Base-by-base conservation (phyloP, 2,797 vertebrate genomes). In the Rhincodon typus region DNA sequence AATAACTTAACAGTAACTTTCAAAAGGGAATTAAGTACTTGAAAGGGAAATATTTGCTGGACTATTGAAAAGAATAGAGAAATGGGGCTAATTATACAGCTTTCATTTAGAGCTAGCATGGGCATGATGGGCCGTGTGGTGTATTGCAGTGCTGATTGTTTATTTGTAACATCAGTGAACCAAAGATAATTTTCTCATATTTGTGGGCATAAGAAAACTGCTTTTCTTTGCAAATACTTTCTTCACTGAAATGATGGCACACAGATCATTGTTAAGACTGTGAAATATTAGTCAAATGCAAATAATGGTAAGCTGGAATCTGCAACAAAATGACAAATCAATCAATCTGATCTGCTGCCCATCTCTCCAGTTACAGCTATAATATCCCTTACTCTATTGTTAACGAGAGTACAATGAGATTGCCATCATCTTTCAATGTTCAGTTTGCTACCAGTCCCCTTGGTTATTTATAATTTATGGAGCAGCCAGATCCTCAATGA, bases 371-470 rank as follows among this genome's bases (percentile, higher is more conserved):
- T 50, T 72, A 34, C 70, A 95, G 46, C 25, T 27, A 34, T 21
- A 72, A 72, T 72, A 50, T 50, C 67, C 42, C 27, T 50, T 30
- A 72, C 23, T 34, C 27, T 53, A 46, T 25, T 95, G 27, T 77
- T 93, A 38, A 69, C 38, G 90, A 67, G 38, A n/a, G n/a, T 93
- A 95, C 70, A 95, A 77, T 77, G 94, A 77, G 70, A 95, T 19
- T 27, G 13, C 46, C 46, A 95, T 74, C 94, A 95, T 72, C 42
- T 46, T 77, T 74, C 15, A 57, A 25, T 95, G 94, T 53, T 69
- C 38, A 72, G 38, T 46, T 42, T 95, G 70, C 42, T 74, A 53
- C 94, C 46, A 46, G 70, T 77, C 70, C 50, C 94, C 50, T 53
- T 42, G 27, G 69, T 27, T 23, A 53, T 53, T 57, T 74, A 77